Evolutionary conservation across 2,888 invertebrate species (phyloP), one percentile per base, ranked within the genome.

Genomic region (Slavum lentiscoides): DNA sequence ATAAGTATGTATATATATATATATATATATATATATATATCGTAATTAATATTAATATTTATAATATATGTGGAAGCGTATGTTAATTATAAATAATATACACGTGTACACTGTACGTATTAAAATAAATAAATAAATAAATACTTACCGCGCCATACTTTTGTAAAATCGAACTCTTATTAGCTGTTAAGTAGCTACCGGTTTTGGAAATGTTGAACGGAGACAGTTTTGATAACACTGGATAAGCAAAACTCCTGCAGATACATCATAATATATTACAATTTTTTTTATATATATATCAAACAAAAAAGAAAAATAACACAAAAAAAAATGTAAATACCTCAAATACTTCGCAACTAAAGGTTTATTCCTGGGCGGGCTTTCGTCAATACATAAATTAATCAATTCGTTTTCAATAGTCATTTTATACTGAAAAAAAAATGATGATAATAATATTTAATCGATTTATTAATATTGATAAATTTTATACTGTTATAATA

Each of bases 191-290:
- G 15, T 80, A 80, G 43, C 80, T 64, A 8, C 70, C 80, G 7
- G 80, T 80, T 64, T 80, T 80, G 8, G 80, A 64, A 37, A 80
- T 80, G 19, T 80, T 80, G 43, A 80, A 80, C 19, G 80, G 80
- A 53, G 58, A 19, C 58, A 80, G 43, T 64, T 80, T 80, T 23
- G 70, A 72, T 64, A 80, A 30, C 17, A 80, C 80, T 23, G 80
- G 80, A 70, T 55, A 80, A 39, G 80, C 80, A 64, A 80, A 80
- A 58, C 80, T 80, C 55, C 80, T 80, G n/a, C 61, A n/a, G 9
- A 62, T 37, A 70, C 13, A 0, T 9, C 30, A 23, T 43, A 23
- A 49, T 11, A 39, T 8, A 49, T 49, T 49, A 43, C 4, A 5
- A 37, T 58, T 55, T n/a, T 58, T 55, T 70, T 17, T 70, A 49